Evolutionary conservation across 2,888 invertebrate species (phyloP).

Genomic region (Willowsia nigromaculata): DNA sequence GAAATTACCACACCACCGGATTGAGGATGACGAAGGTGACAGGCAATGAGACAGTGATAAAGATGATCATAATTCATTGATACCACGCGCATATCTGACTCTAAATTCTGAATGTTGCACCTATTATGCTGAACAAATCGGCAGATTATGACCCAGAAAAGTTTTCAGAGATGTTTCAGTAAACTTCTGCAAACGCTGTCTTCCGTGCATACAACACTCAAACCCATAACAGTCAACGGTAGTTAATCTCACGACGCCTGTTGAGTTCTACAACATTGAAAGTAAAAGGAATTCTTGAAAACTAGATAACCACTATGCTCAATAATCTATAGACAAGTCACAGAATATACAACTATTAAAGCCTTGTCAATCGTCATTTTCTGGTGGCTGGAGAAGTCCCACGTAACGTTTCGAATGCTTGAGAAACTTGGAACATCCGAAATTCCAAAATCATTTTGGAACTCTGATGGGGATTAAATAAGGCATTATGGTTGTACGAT

Average conservation of each 20-base stretch:
- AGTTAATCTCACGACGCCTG: neutral
- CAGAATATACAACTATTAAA: too few relatives aligned
- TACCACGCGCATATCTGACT: neutral
- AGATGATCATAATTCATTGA: neutral
- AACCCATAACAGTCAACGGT: neutral
- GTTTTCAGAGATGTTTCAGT: neutral
- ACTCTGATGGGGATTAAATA: too few relatives aligned
- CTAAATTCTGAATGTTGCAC: too few relatives aligned
- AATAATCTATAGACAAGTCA: too few relatives aligned
- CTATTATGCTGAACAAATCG: neutral
- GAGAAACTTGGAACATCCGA: too few relatives aligned
- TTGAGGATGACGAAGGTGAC: neutral
- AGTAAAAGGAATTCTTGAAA: slow-evolving; percentile 41
- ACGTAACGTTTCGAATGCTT: too few relatives aligned
- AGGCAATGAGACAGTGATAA: neutral
- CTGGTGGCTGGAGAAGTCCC: too few relatives aligned
- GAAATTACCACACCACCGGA: neutral
- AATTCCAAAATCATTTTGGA: too few relatives aligned
- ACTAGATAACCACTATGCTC: too few relatives aligned
- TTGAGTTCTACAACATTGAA: slow-evolving; percentile 3
- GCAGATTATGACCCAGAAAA: neutral
- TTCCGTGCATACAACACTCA: neutral
- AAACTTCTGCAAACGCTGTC: neutral
- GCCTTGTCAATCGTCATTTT: slow-evolving; percentile 22
- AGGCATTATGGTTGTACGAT: too few relatives aligned